Evolutionary conservation across 2,888 invertebrate genomes (phyloP), one percentile per base, ranked within the genome.

Genomic region (Trichacis sp.): DNA sequence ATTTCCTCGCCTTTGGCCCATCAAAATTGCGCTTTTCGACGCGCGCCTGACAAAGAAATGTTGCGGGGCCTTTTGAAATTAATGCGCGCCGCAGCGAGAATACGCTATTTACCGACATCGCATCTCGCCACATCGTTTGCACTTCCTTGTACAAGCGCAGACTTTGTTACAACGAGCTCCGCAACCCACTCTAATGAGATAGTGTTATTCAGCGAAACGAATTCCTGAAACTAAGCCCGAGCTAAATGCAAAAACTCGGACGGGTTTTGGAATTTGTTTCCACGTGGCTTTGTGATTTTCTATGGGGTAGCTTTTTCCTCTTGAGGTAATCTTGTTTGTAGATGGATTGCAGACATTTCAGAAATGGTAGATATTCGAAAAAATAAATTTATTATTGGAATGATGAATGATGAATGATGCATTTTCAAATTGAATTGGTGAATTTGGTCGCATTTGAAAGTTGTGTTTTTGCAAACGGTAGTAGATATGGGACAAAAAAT

Each of bases 81-180:
- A 64, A 64, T 64, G 56, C 52, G 15, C 64, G 59, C 52, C 43
- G 59, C 53, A 59, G 56, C 53, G 53, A 56, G 60, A 45, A 60
- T 64, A 48, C 53, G 56, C 60, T 64, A 64, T 64, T 60, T 64
- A 56, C 60, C 55, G 43, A 60, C 53, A 59, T 64, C 64, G 56
- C 64, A 60, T 64, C 49, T 60, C 57, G 56, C 49, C 47, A 24
- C 49, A 60, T 57, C 65, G 65, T 52, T 65, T 53, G 50, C 65
- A 54, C 65, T 60, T 65, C 60, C 60, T 53, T 65, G 60, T 61
- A 60, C 53, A 57, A 56, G 60, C 45, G 56, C 48, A 38, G 48
- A 46, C 46, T 38, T 49, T 36, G 36, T 12, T 36, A 36, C 36
- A n/a, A 54, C 47, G 50, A 38, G 49, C 61, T 65, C 54, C 53